Evolutionary conservation across 2,888 invertebrate genomes (phyloP), one percentile per base, ranked within the genome.

Genomic region (Megalurothrips usitatus): DNA sequence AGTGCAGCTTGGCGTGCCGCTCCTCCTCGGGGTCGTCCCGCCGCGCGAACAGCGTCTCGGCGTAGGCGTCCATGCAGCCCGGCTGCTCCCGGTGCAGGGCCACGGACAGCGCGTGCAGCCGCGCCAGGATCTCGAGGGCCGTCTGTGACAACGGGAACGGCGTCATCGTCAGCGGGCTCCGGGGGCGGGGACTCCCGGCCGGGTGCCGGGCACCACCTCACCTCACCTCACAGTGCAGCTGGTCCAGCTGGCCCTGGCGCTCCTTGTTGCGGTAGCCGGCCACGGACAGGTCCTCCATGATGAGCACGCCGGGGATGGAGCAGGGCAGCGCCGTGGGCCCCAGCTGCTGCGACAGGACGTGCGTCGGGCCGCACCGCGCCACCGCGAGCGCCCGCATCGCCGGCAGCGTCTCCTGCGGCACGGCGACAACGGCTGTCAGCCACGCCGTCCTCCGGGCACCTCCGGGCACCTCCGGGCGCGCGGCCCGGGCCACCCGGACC

Each of bases 101-200:
- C 9, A 79, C 19, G n/a, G 83, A 83, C 47, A 82, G 78, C 0
- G 82, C 83, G 78, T 83, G 83, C 17, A 82, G 79, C 17, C 81
- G 81, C 6, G 82, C 83, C 17, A 83, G 63, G 17, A 79, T 81
- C 49, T 63, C 79, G 10, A 82, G 79, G 0, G 82, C 80, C 10
- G 80, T 58, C 17, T 58, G 58, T n/a, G n/a, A n/a, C n/a, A n/a
- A n/a, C n/a, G n/a, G n/a, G n/a, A n/a, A n/a, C n/a, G n/a, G n/a
- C n/a, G n/a, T n/a, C n/a, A n/a, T n/a, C n/a, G n/a, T n/a, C n/a
- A n/a, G n/a, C n/a, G n/a, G n/a, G n/a, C n/a, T n/a, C n/a, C n/a
- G n/a, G n/a, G n/a, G 34, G 34, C 3, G 34, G 34, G 2, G 34
- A 43, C 34, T 2, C 34, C 34, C 3, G 34, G 34, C 34, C 34